phyloP scores from a whole-genome alignment of 2,113 vertebrate species.

The Bufo bufo region DNA sequence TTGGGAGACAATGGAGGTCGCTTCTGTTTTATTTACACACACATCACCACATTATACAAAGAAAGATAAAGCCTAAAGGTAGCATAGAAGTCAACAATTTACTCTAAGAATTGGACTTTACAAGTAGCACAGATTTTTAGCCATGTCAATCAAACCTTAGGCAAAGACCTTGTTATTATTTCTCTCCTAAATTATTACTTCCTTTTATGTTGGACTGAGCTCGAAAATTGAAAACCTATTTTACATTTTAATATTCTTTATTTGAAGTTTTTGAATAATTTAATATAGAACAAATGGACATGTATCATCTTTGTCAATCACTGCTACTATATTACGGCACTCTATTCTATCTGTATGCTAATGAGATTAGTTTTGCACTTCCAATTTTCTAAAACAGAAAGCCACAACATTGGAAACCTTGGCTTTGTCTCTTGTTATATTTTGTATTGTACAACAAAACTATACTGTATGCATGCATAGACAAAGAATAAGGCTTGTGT shows the following conservation, averaged over 20 bases:
- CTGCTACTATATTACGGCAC: conserved; percentile 67
- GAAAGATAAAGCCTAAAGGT: conserved; percentile 58
- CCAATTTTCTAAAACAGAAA: conserved; percentile 66
- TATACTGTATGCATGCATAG: neutral
- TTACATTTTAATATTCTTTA: conserved; percentile 68
- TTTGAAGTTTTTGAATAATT: conserved; percentile 68
- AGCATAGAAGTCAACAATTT: conserved; percentile 61
- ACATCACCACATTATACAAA: conserved; percentile 60
- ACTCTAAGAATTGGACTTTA: conserved; percentile 64
- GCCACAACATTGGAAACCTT: conserved; percentile 63
- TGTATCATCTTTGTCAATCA: conserved; percentile 71
- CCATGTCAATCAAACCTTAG: conserved; percentile 66
- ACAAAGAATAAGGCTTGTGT: neutral
- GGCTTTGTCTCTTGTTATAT: conserved; percentile 50
- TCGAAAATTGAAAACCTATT: conserved; percentile 70
- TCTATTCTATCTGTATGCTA: conserved; percentile 74
- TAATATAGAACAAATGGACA: conserved; percentile 66
- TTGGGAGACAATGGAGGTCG: too few species aligned
- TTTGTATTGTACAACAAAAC: neutral
- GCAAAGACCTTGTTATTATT: conserved; percentile 67
- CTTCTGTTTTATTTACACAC: conserved; percentile 44
- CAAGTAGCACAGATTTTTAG: conserved; percentile 64
- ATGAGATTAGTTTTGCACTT: conserved; percentile 68
- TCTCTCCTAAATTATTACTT: conserved; percentile 67
- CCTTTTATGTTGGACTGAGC: conserved; percentile 69